Base-by-base conservation (phyloP, 2,888 invertebrate genomes). In the Drosophila cognata region DNA sequence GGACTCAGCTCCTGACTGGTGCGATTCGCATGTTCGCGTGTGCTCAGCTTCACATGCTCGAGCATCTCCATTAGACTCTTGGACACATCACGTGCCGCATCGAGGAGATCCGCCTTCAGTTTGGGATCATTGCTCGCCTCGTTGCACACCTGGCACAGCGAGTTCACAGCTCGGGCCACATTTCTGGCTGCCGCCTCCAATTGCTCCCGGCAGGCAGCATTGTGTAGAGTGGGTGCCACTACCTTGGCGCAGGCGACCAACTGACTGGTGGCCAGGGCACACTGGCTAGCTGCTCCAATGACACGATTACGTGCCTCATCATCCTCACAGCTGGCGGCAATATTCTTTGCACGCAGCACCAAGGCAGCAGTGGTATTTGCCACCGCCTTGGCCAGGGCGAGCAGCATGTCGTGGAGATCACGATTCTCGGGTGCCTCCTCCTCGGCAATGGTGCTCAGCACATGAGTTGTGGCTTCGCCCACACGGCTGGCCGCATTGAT, bases 361-460 rank as follows among this genome's bases (percentile, higher is more conserved):
- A 99, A 94, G 1, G 98, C 97, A 0, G 99, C 99, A 0, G 99
- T 99, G 3, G 99, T 98, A 92, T 99, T 99, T 50, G 99, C 99
- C 36, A 99, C 99, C 0, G 97, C 98, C 94, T 99, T 99, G 8
- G 99, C 99, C 81, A 99, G 94, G 0, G 97, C 97, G 31, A 99
- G 94, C 0, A 99, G 95, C 94, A 98, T 97, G 85, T 99, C 99
- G 94, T 96, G 96, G 0, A 97, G 94, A 86, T 97, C 97, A 83
- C 96, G 96, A 92, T 96, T 96, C 77, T 96, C 95, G 18, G 96
- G 95, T n/a, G 97, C 97, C 72, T 98, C 98, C 90, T 98, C 98
- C 89, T 98, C 98, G 21, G 97, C 98, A 92, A 99, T 98, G 62
- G 97, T 98, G 89, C 97, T 96, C 61, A 99, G 95, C 0, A 99